phyloP scores from a whole-genome alignment of 2,113 vertebrate genomes.

The Zeus faber region DNA sequence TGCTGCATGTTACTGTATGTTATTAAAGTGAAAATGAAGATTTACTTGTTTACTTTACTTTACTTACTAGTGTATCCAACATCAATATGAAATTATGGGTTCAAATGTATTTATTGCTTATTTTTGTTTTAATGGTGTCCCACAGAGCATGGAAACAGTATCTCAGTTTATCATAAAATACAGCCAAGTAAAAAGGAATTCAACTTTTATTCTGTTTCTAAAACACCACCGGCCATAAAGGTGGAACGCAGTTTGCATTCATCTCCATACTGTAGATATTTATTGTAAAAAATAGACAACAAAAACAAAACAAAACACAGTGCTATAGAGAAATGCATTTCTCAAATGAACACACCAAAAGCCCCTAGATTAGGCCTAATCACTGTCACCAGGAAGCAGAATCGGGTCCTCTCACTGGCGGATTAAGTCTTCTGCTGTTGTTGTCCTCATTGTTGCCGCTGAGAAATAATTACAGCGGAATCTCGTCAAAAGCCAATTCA shows the following conservation, averaged over 20 bases:
- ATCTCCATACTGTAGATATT: too few species aligned
- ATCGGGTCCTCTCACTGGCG: conserved; percentile 75
- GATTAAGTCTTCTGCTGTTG: conserved; percentile 77
- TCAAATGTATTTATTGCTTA: conserved; percentile 10
- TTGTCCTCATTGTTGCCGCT: conserved; percentile 76
- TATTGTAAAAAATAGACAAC: conserved; percentile 37
- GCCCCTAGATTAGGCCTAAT: conserved; percentile 76
- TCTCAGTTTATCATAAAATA: too few species aligned
- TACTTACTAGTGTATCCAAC: not conserved
- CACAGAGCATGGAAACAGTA: too few species aligned
- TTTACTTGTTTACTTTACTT: not conserved
- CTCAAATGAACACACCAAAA: conserved; percentile 71
- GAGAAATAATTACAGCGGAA: conserved; percentile 79
- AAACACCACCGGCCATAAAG: too few species aligned
- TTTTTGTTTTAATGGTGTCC: conserved; percentile 8
- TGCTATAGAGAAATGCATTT: conserved; percentile 67
- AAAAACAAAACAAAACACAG: conserved; percentile 50
- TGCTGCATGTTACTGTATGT: too few species aligned
- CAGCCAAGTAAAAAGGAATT: too few species aligned
- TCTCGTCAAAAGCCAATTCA: conserved; percentile 79
- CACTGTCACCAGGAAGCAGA: conserved; percentile 76
- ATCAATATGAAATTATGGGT: not conserved
- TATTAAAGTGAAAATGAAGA: not conserved
- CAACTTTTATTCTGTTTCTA: too few species aligned
- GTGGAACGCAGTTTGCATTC: too few species aligned